phyloP scores from a whole-genome alignment of 2,888 invertebrate genomes.

The Galerucella nymphaeae region DNA sequence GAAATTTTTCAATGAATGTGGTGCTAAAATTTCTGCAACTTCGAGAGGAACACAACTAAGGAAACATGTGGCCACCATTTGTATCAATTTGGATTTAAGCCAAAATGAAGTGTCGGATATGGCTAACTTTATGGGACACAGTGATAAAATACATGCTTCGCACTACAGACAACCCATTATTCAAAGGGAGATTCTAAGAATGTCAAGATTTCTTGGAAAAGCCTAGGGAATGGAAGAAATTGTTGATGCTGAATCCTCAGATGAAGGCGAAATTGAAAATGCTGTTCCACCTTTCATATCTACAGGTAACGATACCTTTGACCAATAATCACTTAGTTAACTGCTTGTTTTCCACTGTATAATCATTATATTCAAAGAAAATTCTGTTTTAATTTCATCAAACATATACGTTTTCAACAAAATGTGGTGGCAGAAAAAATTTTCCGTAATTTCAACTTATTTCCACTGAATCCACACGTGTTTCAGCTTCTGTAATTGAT shows the following conservation, averaged over 20 bases:
- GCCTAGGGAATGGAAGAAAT: slow-evolving; percentile 34
- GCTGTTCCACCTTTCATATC: neutral
- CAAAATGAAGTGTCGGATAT: slow-evolving; percentile 46
- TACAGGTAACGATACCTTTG: neutral
- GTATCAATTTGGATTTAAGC: slow-evolving; percentile 44
- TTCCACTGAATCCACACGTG: too few relatives aligned
- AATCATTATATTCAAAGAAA: too few relatives aligned
- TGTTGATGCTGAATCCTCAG: slow-evolving; percentile 2
- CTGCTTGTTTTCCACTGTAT: too few relatives aligned
- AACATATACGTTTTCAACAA: too few relatives aligned
- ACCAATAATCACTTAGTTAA: neutral
- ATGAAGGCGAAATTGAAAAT: neutral
- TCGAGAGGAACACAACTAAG: slow-evolving; percentile 45
- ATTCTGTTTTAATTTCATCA: too few relatives aligned
- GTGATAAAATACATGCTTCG: slow-evolving; percentile 47
- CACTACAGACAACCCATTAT: slow-evolving; percentile 46
- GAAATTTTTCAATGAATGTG: slow-evolving; percentile 45
- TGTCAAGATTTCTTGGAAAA: slow-evolving; percentile 45
- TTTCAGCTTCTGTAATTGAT: too few relatives aligned
- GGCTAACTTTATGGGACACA: slow-evolving; percentile 49
- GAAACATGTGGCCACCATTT: slow-evolving; percentile 44
- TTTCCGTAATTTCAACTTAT: too few relatives aligned
- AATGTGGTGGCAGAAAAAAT: too few relatives aligned
- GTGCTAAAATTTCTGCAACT: slow-evolving; percentile 42
- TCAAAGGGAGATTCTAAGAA: slow-evolving; percentile 41